Conservation (phyloP, 2,888 invertebrate species). For the Xanthia icteritia region DNA sequence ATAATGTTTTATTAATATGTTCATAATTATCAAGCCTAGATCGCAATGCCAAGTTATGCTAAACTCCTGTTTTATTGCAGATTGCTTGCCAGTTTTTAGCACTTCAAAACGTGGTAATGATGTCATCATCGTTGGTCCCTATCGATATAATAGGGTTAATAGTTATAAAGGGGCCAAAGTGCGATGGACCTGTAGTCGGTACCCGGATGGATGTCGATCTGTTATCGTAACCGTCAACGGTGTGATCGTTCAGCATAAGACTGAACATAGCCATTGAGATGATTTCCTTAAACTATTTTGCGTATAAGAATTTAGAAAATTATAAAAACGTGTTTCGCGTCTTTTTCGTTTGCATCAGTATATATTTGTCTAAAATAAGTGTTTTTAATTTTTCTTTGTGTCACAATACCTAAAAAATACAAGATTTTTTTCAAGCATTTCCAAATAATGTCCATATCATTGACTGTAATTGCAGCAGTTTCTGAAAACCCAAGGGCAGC, state of each 20-base stretch:
- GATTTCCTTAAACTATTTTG: no score
- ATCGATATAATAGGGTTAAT: conserved; percentile 33
- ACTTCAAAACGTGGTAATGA: conserved; percentile 12
- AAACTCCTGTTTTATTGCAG: conserved; percentile 20
- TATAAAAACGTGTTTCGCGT: not conserved
- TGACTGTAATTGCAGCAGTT: not conserved
- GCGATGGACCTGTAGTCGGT: conserved; percentile 59
- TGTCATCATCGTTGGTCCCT: conserved; percentile 34
- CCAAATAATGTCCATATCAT: not conserved
- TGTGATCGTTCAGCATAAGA: conserved; percentile 9
- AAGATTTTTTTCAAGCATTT: not conserved
- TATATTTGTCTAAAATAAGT: not conserved
- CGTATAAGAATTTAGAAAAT: not conserved
- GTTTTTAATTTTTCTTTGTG: not conserved
- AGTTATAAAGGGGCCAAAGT: conserved; percentile 55
- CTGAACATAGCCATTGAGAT: conserved; percentile 25
- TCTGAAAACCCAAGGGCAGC: not conserved
- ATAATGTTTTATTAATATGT: not conserved
- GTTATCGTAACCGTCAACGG: conserved; percentile 13
- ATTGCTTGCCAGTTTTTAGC: conserved; percentile 20
- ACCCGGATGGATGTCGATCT: conserved; percentile 31
- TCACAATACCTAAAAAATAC: not conserved
- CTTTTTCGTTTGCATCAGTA: not conserved
- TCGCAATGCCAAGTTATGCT: not conserved
- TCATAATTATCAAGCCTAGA: not conserved